phyloP scores from a whole-genome alignment of 92 coral and sea anemone genomes.

The Desmophyllum pertusum region DNA sequence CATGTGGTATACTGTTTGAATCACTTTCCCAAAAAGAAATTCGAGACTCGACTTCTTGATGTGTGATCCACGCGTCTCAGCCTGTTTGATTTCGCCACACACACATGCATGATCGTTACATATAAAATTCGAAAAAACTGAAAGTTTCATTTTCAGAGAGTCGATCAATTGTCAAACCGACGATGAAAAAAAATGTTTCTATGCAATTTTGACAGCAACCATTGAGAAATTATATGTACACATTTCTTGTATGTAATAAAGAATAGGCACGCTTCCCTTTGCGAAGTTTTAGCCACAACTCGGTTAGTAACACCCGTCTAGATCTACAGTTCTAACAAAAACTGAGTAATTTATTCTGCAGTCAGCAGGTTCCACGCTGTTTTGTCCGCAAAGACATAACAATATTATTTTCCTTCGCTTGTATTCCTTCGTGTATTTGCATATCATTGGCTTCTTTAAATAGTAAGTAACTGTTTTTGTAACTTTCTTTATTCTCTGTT shows the following conservation, averaged over 20 bases:
- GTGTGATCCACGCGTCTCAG: neutral
- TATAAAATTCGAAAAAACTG: neutral
- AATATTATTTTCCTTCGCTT: slow-evolving; percentile 2
- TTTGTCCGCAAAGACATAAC: slow-evolving; percentile 11
- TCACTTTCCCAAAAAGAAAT: neutral
- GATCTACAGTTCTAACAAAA: neutral
- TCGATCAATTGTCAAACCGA: neutral
- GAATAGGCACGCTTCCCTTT: neutral
- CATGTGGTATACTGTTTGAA: neutral
- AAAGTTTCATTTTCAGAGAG: neutral
- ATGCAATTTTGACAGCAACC: neutral
- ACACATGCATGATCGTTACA: too few species aligned
- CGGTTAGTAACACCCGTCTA: neutral
- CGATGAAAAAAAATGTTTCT: neutral
- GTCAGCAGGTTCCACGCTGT: neutral
- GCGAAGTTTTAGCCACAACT: neutral
- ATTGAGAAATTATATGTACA: neutral
- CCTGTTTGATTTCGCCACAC: neutral
- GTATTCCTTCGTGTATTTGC: slow-evolving; percentile 9
- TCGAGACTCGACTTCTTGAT: neutral
- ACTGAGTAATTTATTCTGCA: neutral
- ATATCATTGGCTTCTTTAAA: slow-evolving; percentile 1
- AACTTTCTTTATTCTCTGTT: neutral
- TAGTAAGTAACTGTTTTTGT: neutral
- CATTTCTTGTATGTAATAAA: neutral